phyloP scores from a whole-genome alignment of 64 coral and sea anemone genomes.

The Porites australiensis region DNA sequence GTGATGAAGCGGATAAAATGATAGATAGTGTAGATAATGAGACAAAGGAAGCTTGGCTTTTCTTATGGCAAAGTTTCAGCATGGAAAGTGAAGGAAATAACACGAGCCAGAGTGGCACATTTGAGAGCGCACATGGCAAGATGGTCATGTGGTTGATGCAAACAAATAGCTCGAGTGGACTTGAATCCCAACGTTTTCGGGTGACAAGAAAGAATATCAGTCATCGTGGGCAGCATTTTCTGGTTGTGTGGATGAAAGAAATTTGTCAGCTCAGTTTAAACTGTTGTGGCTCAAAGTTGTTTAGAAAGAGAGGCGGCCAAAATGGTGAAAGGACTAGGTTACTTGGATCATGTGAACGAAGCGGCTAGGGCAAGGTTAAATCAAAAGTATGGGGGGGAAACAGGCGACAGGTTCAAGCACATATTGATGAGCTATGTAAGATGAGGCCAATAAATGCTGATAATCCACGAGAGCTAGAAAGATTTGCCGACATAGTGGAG shows the following conservation, averaged over 20 bases:
- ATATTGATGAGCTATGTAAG: slow-evolving; percentile 53
- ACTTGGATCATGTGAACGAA: slow-evolving; percentile 50
- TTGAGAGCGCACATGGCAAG: not conserved
- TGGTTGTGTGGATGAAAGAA: slow-evolving; percentile 32
- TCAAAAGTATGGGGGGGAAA: slow-evolving; percentile 53
- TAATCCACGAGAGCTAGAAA: slow-evolving; percentile 48
- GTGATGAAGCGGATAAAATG: slow-evolving; percentile 59
- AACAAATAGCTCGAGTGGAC: slow-evolving; percentile 53
- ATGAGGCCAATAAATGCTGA: slow-evolving; percentile 43
- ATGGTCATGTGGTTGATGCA: slow-evolving; percentile 11
- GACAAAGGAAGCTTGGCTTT: not conserved
- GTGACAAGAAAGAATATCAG: slow-evolving; percentile 66
- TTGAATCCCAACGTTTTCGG: slow-evolving; percentile 46
- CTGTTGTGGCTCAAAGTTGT: slow-evolving; percentile 69
- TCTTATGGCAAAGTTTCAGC: not conserved
- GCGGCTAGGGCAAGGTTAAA: slow-evolving; percentile 54
- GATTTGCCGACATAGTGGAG: slow-evolving; percentile 64
- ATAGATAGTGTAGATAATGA: slow-evolving; percentile 15
- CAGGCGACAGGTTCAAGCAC: slow-evolving; percentile 47
- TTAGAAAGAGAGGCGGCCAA: slow-evolving; percentile 52
- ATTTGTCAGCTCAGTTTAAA: slow-evolving; percentile 52
- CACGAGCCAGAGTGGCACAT: not conserved
- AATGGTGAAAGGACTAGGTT: slow-evolving; percentile 51
- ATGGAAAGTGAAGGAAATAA: no score
- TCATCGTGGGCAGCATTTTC: slow-evolving; percentile 38